Percentiles rank a stretch among this genome's conserved stretches.
Conservation (phyloP, 2,888 invertebrate genomes). For the Cynaeus angustus region DNA sequence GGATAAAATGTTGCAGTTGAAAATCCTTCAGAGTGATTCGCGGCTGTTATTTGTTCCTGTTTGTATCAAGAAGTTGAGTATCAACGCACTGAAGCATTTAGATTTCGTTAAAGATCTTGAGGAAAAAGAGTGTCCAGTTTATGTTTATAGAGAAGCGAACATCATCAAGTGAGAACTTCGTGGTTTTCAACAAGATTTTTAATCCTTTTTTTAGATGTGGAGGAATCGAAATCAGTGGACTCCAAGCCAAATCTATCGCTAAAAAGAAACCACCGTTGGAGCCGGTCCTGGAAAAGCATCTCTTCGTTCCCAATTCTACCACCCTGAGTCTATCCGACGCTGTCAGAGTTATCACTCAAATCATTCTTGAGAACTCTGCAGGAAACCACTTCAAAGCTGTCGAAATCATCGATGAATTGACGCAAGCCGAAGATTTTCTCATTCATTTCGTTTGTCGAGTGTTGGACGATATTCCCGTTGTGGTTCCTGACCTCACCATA, state of each 20-base stretch:
- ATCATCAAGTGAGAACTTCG: slow-evolving; percentile 46
- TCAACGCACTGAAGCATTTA: slow-evolving; percentile 79
- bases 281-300: slow-evolving; percentile 83
- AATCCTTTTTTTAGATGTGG: no score
- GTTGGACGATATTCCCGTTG: slow-evolving; percentile 26
- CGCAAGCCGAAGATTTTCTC: slow-evolving; percentile 10
- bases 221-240: slow-evolving; percentile 84
- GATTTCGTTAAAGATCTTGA: slow-evolving; percentile 69
- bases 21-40: slow-evolving; percentile 81
- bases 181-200: no score
- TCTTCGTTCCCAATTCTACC: slow-evolving; percentile 78
- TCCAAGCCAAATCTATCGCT: slow-evolving; percentile 83
- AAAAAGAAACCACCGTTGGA: slow-evolving; percentile 78
- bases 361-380: slow-evolving; percentile 81
- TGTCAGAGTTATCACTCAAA: slow-evolving; percentile 77
- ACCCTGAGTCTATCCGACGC: slow-evolving; percentile 62
- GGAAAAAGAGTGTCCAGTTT: slow-evolving; percentile 58
- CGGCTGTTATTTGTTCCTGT: slow-evolving; percentile 84
- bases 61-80: slow-evolving; percentile 80
- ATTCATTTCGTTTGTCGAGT: slow-evolving; percentile 10
- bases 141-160: slow-evolving; percentile 59
- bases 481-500: slow-evolving; percentile 14
- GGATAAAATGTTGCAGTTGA: slow-evolving; percentile 88
- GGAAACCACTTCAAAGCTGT: slow-evolving; percentile 77
- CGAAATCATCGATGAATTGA: slow-evolving; percentile 67